Evolutionary conservation across 2,113 vertebrate genomes (phyloP), one percentile per base, ranked within the genome.

Genomic region (Actenoides hombroni): DNA sequence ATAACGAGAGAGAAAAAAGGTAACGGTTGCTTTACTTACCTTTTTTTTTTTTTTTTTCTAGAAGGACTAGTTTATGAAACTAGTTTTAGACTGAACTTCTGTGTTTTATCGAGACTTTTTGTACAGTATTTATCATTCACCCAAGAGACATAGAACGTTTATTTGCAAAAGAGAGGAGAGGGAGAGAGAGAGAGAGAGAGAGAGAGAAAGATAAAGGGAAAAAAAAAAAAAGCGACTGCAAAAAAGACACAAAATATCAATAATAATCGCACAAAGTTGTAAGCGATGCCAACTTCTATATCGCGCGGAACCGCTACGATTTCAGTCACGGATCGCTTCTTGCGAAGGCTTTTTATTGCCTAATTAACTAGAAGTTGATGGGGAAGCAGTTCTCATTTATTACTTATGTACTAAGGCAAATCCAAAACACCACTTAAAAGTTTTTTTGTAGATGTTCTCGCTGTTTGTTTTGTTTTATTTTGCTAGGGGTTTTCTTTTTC

Each of bases 71-170:
- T 96, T 98, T 94, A 89, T 56, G 95, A 96, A 97, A 96, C 96
- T 91, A 86, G 89, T 97, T 96, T 95, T 85, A 96, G 96, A 93
- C 88, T 88, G 97, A 95, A 93, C 93, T 96, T 98, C 96, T 97
- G 98, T 98, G 98, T 98, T 98, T 98, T 97, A 97, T 97, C 56
- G 97, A 97, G 96, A 96, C 94, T 95, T 98, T 97, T 98, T 99
- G 98, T 98, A 98, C 98, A 98, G 98, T 98, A 98, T 98, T 98
- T 98, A 98, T 98, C 97, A 86, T 81, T 95, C 95, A 86, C 68
- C 68, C 94, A 91, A 94, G 85, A 95, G 86, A 85, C 97, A 82
- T 76, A 88, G 88, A 94, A 86, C 81, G 70, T 97, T 95, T 97
- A 96, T 97, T 96, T 96, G 97, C 95, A 69, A 85, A 78, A 96